These are phyloP conservation scores for Cyanocitta stelleri DNA, from an alignment of 2,113 vertebrate species.

Conservation along the genomic window DNA sequence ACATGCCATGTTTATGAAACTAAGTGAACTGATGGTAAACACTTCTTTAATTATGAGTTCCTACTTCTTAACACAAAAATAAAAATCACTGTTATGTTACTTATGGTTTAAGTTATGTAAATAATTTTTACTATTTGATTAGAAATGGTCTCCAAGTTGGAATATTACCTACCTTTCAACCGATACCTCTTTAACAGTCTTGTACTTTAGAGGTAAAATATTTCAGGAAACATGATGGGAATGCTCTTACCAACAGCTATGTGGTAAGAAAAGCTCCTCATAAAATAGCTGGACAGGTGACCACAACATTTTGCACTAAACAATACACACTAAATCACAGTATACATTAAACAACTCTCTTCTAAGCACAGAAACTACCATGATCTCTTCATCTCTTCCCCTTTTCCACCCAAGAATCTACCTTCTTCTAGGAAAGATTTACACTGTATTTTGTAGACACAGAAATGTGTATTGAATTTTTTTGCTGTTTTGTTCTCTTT, in stretches of 20 bases:
- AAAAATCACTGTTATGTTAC: neutral
- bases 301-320: neutral
- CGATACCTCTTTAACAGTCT: neutral
- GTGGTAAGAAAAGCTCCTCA: neutral
- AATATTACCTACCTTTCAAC: neutral
- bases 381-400: neutral
- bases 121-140: neutral
- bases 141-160: neutral
- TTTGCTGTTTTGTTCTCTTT: neutral
- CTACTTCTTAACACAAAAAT: neutral
- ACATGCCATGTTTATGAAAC: neutral
- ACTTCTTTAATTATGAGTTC: neutral
- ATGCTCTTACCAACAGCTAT: neutral
- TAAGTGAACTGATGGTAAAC: neutral
- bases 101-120: neutral
- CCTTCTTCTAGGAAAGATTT: neutral
- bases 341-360: neutral
- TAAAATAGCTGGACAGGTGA: neutral
- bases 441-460: neutral
- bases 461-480: neutral
- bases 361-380: neutral
- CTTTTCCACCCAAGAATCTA: neutral
- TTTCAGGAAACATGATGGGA: neutral
- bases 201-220: neutral
- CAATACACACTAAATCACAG: neutral